A percentile compares a stretch with the other conserved stretches of the same genome.
Conservation (phyloP, 2,113 vertebrate species). For the Chitala chitala region DNA sequence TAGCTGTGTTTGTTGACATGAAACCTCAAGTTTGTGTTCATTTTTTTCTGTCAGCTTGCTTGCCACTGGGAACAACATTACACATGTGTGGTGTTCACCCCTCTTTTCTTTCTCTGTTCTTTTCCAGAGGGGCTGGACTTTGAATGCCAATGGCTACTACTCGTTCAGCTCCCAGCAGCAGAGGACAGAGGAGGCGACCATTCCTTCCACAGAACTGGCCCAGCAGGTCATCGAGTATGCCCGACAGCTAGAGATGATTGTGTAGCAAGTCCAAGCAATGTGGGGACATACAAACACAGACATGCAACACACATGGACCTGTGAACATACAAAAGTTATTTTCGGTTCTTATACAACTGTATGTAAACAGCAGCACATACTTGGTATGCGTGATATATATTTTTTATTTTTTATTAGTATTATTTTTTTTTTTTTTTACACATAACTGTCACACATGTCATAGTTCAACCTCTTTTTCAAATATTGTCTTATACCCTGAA, state of each 20-base stretch:
- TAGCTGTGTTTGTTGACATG: background rate
- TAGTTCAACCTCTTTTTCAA: no score
- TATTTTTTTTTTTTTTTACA: no score
- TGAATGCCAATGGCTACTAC: slow-evolving; percentile 75
- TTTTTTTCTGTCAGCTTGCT: no score
- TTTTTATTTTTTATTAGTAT: no score
- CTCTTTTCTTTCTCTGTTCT: background rate
- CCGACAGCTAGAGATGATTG: slow-evolving; percentile 91
- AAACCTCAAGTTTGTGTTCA: no score
- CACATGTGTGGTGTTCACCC: background rate
- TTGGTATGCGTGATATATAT: no score
- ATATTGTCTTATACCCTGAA: no score
- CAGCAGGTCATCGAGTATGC: slow-evolving; percentile 90
- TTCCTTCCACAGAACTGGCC: slow-evolving; percentile 84
- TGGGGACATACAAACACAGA: slow-evolving; percentile 38
- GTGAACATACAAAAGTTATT: slow-evolving; percentile 7
- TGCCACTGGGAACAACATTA: no score
- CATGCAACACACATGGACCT: slow-evolving; percentile 17
- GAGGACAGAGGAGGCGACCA: slow-evolving; percentile 80
- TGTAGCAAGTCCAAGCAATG: slow-evolving; percentile 55
- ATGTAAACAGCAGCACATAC: no score
- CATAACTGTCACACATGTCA: no score
- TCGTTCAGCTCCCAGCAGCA: slow-evolving; percentile 83
- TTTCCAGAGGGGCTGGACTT: slow-evolving; percentile 78
- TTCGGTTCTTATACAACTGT: no score